These are phyloP conservation scores for Marronus borbonicus DNA, from an alignment of 2,888 invertebrate genomes.

Conservation along the genomic window DNA sequence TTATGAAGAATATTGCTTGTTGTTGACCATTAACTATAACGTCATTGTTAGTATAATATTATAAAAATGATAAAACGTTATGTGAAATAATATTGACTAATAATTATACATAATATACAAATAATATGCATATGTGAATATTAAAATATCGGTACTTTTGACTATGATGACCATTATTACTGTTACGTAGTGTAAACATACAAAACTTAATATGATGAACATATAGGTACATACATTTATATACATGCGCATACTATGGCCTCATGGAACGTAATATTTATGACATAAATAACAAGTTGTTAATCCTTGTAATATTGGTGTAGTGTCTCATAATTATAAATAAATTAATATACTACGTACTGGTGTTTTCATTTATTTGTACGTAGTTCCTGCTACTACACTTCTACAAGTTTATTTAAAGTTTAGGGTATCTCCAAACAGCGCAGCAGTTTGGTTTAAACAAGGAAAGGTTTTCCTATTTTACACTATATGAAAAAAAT, in stretches of 20 bases:
- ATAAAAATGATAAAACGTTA: constrained; percentile 24
- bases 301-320: constrained; percentile 42
- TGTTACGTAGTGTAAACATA: too few relatives aligned
- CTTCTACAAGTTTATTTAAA: too few relatives aligned
- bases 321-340: constrained; percentile 40
- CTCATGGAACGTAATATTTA: constrained; percentile 14
- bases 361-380: too few relatives aligned
- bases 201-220: neutral
- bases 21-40: constrained; percentile 39
- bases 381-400: too few relatives aligned
- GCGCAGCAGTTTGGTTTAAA: too few relatives aligned
- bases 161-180: neutral
- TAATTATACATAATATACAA: neutral
- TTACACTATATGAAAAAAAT: too few relatives aligned
- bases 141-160: neutral
- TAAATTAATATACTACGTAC: constrained; percentile 32
- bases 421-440: too few relatives aligned
- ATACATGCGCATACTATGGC: neutral
- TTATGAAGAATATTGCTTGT: constrained; percentile 39
- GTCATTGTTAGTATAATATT: constrained; percentile 39
- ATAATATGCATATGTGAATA: constrained; percentile 12
- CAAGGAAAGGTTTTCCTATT: too few relatives aligned
- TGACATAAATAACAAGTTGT: constrained; percentile 18
- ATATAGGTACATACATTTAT: neutral
- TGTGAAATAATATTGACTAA: constrained; percentile 11